Percentiles rank a stretch among this genome's conserved stretches.
These are phyloP conservation scores for Epsilonema sp. DNA, from an alignment of 2,888 invertebrate genomes.

Conservation along the genomic window DNA sequence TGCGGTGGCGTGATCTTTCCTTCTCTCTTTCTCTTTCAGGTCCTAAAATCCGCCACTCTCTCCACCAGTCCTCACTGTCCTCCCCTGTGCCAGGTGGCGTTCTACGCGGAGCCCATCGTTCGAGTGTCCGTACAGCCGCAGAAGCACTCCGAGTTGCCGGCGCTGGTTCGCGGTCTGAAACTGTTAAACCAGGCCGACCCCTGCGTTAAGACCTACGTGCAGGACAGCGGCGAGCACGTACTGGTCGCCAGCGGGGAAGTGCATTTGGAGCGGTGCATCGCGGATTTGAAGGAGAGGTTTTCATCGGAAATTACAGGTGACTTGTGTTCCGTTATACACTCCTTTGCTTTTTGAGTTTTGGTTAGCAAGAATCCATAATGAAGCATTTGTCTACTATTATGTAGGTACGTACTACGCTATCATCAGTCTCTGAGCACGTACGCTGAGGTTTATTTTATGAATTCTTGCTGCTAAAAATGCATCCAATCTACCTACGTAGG, in stretches of 20 bases:
- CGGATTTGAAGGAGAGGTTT: constrained; percentile 53
- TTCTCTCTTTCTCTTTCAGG: too few species aligned
- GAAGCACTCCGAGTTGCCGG: constrained; percentile 2
- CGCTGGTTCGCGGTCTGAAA: constrained; percentile 44
- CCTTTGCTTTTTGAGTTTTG: neutral
- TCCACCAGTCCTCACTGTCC: constrained; percentile 60
- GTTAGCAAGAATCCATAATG: neutral
- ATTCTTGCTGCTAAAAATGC: too few species aligned
- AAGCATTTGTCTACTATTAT: neutral
- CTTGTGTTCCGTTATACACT: neutral
- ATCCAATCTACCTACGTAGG: too few species aligned
- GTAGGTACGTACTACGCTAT: too few species aligned
- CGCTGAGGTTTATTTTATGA: too few species aligned
- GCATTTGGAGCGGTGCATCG: constrained; percentile 80
- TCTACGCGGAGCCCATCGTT: constrained; percentile 58
- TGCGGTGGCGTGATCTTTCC: too few species aligned
- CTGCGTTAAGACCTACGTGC: constrained; percentile 46
- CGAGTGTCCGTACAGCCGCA: constrained; percentile 74
- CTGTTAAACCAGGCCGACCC: constrained; percentile 81
- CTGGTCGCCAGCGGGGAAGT: constrained; percentile 88
- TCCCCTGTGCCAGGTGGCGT: constrained; percentile 55
- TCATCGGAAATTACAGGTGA: neutral
- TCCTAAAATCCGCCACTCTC: constrained; percentile 66
- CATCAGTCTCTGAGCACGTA: too few species aligned
- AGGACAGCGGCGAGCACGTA: constrained; percentile 85